These are phyloP conservation scores for Aphidius ervi DNA, from an alignment of 1,140 invertebrate species.

Conservation along the genomic window DNA sequence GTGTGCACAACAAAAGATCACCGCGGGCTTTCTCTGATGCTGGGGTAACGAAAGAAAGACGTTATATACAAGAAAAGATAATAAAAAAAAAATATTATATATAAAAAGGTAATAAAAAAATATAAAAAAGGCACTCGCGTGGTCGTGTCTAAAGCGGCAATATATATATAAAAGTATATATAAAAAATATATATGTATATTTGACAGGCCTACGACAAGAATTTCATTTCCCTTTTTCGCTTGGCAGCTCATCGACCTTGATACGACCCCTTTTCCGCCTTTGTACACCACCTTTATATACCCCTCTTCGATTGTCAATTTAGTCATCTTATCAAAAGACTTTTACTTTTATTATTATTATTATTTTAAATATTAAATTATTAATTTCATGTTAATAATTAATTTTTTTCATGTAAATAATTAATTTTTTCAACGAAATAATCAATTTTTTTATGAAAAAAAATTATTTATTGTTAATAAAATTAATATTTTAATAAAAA, in stretches of 20 bases:
- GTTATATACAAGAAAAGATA: conserved; percentile 1
- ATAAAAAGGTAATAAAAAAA: not conserved
- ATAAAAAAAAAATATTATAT: not conserved
- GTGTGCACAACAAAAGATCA: not conserved
- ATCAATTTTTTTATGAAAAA: too few species aligned
- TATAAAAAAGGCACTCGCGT: conserved; percentile 2
- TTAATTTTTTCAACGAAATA: too few species aligned
- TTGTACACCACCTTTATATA: conserved; percentile 20
- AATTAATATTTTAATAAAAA: too few species aligned
- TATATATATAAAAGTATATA: not conserved
- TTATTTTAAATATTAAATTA: too few species aligned
- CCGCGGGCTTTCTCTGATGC: not conserved
- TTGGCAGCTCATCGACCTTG: conserved; percentile 21
- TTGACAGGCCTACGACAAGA: conserved; percentile 33
- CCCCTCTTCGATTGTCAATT: conserved; percentile 31
- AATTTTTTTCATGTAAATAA: too few species aligned
- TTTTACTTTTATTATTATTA: not conserved
- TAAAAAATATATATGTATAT: too few species aligned
- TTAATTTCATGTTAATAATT: too few species aligned
- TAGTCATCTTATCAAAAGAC: conserved; percentile 18
- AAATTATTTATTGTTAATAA: too few species aligned
- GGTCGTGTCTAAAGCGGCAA: conserved; percentile 9
- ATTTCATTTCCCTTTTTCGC: conserved; percentile 37
- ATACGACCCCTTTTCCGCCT: not conserved
- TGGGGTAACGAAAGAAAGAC: too few species aligned